Conservation (phyloP, 2,797 vertebrate genomes). For the Chelon labrosus region DNA sequence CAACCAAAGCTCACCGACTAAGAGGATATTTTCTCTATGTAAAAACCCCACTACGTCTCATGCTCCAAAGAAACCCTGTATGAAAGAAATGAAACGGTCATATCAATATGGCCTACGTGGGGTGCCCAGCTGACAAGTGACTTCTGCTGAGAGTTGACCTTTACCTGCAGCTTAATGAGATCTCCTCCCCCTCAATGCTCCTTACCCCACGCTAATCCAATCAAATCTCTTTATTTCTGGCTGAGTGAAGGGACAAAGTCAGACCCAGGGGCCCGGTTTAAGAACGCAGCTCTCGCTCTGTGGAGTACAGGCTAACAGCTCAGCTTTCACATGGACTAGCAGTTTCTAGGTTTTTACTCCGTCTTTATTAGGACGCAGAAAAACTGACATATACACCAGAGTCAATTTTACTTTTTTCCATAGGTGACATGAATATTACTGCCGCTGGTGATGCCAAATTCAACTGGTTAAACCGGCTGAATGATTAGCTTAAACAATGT, state of each 20-base stretch:
- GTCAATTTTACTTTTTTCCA: not conserved
- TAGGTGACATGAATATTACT: conserved; percentile 10
- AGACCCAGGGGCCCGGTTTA: conserved; percentile 14
- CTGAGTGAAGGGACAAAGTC: conserved; percentile 56
- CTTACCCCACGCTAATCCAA: conserved; percentile 69
- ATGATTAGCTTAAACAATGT: conserved; percentile 16
- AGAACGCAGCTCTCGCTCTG: conserved; percentile 10
- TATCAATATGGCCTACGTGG: conserved; percentile 15
- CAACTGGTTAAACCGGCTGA: conserved; percentile 37
- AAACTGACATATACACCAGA: conserved; percentile 9
- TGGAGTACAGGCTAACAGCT: not conserved
- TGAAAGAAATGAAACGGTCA: conserved; percentile 2
- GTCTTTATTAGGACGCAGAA: not conserved
- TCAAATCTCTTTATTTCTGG: conserved; percentile 79
- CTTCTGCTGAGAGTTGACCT: conserved; percentile 71
- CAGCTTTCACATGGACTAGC: conserved; percentile 1
- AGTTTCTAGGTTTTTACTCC: not conserved
- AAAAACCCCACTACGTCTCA: not conserved
- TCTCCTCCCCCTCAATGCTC: conserved; percentile 26
- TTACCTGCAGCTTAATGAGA: conserved; percentile 75
- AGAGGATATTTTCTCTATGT: not conserved
- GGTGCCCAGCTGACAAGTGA: conserved; percentile 38
- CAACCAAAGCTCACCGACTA: not conserved
- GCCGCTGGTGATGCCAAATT: not conserved
- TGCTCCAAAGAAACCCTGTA: conserved; percentile 3